Percentiles rank a stretch among this genome's conserved stretches.
These are phyloP conservation scores for Pteria penguin DNA, from an alignment of 2,888 invertebrate species.

Conservation along the genomic window DNA sequence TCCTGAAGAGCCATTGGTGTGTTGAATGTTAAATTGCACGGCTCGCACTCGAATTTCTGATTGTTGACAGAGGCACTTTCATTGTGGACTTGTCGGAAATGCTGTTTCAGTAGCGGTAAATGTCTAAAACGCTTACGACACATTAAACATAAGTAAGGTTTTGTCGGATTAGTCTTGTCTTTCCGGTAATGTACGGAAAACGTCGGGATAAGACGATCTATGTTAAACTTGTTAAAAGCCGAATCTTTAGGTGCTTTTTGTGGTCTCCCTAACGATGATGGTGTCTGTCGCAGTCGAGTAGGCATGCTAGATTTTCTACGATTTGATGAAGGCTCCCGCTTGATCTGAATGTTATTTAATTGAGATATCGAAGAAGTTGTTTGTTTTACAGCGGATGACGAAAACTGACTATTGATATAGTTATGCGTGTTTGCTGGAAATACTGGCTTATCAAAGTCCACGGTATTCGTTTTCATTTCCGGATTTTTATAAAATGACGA, in stretches of 20 bases:
- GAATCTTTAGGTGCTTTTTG: neutral
- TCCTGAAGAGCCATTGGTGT: conserved; percentile 39
- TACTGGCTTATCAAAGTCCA: neutral
- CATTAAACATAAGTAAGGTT: conserved; percentile 40
- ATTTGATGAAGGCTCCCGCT: neutral
- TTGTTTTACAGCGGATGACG: neutral
- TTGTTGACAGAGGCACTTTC: conserved; percentile 16
- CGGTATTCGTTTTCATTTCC: neutral
- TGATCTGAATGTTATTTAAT: too few relatives aligned
- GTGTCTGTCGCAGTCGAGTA: neutral
- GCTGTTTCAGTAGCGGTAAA: conserved; percentile 40
- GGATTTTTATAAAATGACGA: neutral
- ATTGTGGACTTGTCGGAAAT: conserved; percentile 40
- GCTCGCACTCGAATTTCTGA: conserved; percentile 31
- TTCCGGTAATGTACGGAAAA: conserved; percentile 47
- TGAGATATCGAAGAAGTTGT: neutral
- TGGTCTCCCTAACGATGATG: neutral
- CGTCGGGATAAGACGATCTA: conserved; percentile 40
- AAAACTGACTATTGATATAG: neutral
- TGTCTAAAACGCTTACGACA: conserved; percentile 41
- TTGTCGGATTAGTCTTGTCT: conserved; percentile 40
- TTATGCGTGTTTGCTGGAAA: neutral
- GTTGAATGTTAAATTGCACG: conserved; percentile 29
- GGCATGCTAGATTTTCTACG: neutral
- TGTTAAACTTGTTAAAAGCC: neutral